Evolutionary conservation across 2,113 vertebrate genomes (phyloP).

Genomic region (Pelobates fuscus): DNA sequence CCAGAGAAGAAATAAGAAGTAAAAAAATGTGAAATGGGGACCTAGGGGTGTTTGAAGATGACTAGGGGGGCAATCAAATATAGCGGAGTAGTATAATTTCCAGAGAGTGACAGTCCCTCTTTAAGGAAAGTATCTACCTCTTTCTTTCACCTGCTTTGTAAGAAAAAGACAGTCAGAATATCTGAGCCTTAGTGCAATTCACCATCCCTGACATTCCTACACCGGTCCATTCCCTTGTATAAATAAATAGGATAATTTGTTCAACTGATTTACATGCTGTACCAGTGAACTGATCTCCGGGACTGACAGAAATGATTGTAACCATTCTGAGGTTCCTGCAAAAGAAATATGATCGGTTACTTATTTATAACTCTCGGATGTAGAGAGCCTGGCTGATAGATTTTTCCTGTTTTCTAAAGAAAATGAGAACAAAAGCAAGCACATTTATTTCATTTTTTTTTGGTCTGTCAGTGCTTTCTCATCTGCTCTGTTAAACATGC

Average conservation of each 20-base stretch:
- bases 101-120: no score
- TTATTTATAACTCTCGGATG: conserved; percentile 50
- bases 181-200: not conserved
- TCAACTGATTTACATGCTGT: not conserved
- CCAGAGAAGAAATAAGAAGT: no score
- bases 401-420: conserved; percentile 55
- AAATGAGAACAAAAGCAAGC: conserved; percentile 57
- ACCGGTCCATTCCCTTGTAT: not conserved
- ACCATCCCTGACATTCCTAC: not conserved
- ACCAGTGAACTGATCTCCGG: not conserved
- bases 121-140: no score
- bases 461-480: conserved; percentile 65
- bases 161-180: no score
- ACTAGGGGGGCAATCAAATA: no score
- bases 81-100: no score
- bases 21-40: no score
- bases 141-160: no score
- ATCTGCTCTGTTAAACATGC: conserved; percentile 74
- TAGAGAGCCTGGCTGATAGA: conserved; percentile 49
- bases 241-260: not conserved
- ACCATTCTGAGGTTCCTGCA: conserved; percentile 31
- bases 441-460: conserved; percentile 54
- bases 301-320: not conserved
- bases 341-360: conserved; percentile 49
- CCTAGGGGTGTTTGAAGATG: no score